Conservation (phyloP, 1,140 invertebrate species). For the Ips nitidus region DNA sequence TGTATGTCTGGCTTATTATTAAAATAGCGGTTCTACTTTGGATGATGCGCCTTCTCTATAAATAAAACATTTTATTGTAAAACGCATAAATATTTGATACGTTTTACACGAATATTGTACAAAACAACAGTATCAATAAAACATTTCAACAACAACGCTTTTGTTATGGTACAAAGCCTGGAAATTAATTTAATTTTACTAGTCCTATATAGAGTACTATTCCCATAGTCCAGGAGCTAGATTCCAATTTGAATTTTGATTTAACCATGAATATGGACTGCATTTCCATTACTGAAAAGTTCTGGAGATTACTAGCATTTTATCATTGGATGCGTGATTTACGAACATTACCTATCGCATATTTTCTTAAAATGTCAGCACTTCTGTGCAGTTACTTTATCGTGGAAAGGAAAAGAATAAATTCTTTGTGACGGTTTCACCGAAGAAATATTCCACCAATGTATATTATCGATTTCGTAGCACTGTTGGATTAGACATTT, state of each 20-base stretch:
- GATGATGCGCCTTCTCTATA: too few species aligned
- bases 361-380: slow-evolving; percentile 15
- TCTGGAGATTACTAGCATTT: slow-evolving; percentile 4
- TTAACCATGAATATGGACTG: slow-evolving; percentile 5
- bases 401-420: slow-evolving; percentile 7
- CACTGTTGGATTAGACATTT: too few species aligned
- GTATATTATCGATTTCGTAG: too few species aligned
- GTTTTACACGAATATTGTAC: too few species aligned
- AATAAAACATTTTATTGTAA: too few species aligned
- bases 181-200: background rate
- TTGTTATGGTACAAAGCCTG: background rate
- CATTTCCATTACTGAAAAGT: slow-evolving; percentile 2
- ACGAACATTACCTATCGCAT: slow-evolving; percentile 1
- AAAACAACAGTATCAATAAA: too few species aligned
- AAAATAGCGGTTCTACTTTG: too few species aligned
- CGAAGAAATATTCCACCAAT: too few species aligned
- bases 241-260: slow-evolving; percentile 2
- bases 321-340: slow-evolving; percentile 3
- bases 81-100: too few species aligned
- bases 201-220: background rate
- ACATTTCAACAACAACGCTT: too few species aligned
- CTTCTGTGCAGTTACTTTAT: slow-evolving; percentile 8
- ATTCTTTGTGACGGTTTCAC: background rate
- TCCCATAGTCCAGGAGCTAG: background rate
- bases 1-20: too few species aligned